A percentile compares a stretch with the other conserved stretches of the same genome.
Conservation (phyloP, 2,888 invertebrate species). For the Isoperla grammatica region DNA sequence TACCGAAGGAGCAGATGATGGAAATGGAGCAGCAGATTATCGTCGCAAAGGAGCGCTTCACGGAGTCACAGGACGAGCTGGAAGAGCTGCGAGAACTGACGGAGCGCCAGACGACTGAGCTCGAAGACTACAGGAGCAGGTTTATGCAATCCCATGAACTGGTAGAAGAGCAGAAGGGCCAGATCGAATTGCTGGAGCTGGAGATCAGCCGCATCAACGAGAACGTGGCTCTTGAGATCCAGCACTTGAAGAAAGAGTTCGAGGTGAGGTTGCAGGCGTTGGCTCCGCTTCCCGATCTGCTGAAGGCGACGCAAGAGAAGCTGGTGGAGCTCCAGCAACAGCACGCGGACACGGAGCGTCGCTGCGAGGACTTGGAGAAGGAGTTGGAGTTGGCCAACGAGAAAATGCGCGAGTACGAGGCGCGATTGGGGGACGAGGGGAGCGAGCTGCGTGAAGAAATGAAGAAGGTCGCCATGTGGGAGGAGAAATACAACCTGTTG, state of each 20-base stretch:
- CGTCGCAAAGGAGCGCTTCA: slow-evolving; percentile 50
- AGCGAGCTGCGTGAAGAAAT: too few species aligned
- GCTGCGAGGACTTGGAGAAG: too few species aligned
- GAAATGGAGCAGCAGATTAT: slow-evolving; percentile 54
- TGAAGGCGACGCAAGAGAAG: too few species aligned
- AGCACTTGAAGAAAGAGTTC: slow-evolving; percentile 59
- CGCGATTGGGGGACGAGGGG: too few species aligned
- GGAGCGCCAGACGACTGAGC: slow-evolving; percentile 59
- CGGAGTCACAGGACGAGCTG: slow-evolving; percentile 55
- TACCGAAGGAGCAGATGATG: slow-evolving; percentile 57
- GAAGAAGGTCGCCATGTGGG: too few species aligned
- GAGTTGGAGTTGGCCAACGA: too few species aligned
- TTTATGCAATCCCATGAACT: slow-evolving; percentile 62
- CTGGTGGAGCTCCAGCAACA: too few species aligned
- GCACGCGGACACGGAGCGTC: too few species aligned
- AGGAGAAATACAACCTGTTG: too few species aligned
- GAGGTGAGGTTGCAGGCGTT: slow-evolving; percentile 55
- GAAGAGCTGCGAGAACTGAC: slow-evolving; percentile 44
- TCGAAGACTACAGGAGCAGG: slow-evolving; percentile 65
- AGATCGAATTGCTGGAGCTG: slow-evolving; percentile 65
- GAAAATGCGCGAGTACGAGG: too few species aligned
- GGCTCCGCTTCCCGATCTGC: too few species aligned
- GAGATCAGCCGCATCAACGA: slow-evolving; percentile 65
- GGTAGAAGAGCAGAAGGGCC: slow-evolving; percentile 63
- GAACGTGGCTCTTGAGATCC: slow-evolving; percentile 64